Base-by-base conservation (phyloP, 2,797 vertebrate genomes). In the Sarcophilus harrisii region DNA sequence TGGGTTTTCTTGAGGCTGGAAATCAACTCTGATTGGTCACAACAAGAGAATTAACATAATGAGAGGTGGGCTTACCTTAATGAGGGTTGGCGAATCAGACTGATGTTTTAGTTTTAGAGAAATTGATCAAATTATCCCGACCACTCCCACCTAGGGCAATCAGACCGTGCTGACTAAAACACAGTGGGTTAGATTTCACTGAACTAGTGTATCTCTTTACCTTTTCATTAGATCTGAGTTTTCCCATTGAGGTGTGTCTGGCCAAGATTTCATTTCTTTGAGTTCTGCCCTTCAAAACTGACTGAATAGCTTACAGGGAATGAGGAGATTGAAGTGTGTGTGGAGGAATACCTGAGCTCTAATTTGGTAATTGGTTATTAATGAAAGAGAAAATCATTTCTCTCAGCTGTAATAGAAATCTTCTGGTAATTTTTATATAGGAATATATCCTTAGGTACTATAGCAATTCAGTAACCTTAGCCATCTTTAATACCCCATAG, bases 391-490 rank as follows among this genome's bases (percentile, higher is more conserved):
- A 32, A 73, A 24, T 21, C 16, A 38, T 73, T 73, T 45, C 8
- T 81, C n/a, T 81, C n/a, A 81, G 8, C 38, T 81, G 38, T 9
- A 28, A n/a, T 94, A 87, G 45, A 55, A 49, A 58, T 91, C 30
- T 54, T 93, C 94, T 91, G 38, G 91, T 94, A 73, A 29, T 52
- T 87, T 93, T 94, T 94, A 94, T 92, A 11, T 96, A 93, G 92
- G 38, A 95, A 90, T 94, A 57, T 92, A 29, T 91, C 66, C 29
- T 93, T 54, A n/a, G 59, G 58, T 89, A 49, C 54, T 57, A 11
- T 55, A 27, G 58, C 62, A 66, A 66, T 94, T 96, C 73, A 38
- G 18, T 30, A 89, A 93, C 14, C 18, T 58, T 66, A 90, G 38
- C 90, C 91, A 90, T 90, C 90, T 52, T 60, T 92, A 62, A 58